Evolutionary conservation across 2,113 vertebrate species (phyloP), one percentile per base, ranked within the genome.

Genomic region (Trinectes maculatus): DNA sequence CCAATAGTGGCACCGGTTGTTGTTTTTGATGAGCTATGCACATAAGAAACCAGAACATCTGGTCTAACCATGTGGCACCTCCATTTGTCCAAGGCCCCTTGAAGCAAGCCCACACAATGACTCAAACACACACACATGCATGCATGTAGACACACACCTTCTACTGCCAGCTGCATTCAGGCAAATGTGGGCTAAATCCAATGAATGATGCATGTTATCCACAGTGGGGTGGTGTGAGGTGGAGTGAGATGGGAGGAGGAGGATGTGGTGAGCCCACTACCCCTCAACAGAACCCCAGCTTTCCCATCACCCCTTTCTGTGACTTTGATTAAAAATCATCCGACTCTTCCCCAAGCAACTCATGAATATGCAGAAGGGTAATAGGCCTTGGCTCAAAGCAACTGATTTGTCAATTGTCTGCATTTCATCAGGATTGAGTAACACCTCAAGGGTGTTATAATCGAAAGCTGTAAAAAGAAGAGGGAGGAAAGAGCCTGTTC

Each of bases 241-340:
- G n/a, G 53, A 64, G 40, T 59, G 71, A 54, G 47, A 39, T 22
- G 65, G 43, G 61, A 36, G 46, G 34, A 47, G n/a, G 47, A 55
- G 54, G 43, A 55, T 52, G 58, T 63, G 44, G 73, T 18, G 18
- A 43, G 71, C 64, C 51, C 58, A 40, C 46, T 40, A 21, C 18
- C 46, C 89, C 25, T 61, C 61, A 37, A 31, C 57, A 66, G 53
- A 48, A 52, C 66, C 51, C 71, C 66, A 2, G 0, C 57, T 5
- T 79, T 76, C 33, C 63, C 51, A 37, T 67, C 71, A 68, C 84
- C 72, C 72, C 73, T 80, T 72, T 87, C 93, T 90, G 88, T 79
- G 83, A 89, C 94, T 94, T 93, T 94, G 93, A 96, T 96, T 95
- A 94, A 95, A 95, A 96, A 92, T 79, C 93, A 87, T 74, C 86